Conservation (phyloP, 2,113 vertebrate species). For the Oxyura jamaicensis region DNA sequence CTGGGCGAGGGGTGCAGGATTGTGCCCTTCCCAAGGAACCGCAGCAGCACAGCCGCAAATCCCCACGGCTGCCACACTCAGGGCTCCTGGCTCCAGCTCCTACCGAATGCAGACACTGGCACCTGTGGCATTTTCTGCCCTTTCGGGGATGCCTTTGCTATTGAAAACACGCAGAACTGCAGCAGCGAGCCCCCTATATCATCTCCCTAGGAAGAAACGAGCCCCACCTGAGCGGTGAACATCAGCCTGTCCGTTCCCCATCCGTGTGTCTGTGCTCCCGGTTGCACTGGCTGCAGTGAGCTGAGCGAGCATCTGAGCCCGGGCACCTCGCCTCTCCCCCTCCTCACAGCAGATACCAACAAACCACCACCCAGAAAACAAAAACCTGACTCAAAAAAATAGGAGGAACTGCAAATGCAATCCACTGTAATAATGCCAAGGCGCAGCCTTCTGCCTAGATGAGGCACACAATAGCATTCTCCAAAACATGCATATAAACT, state of each 20-base stretch:
- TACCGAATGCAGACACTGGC: neutral
- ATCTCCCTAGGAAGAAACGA: neutral
- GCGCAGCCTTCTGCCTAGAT: neutral
- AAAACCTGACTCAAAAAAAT: neutral
- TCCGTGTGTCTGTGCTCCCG: neutral
- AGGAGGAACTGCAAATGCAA: slow-evolving; percentile 3
- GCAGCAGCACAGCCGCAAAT: neutral
- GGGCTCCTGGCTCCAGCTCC: neutral
- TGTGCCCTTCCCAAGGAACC: neutral
- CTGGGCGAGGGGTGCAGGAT: neutral
- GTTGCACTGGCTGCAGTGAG: neutral
- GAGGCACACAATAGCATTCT: neutral
- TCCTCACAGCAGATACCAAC: neutral
- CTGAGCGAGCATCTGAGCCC: fast-evolving
- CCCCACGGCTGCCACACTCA: fast-evolving
- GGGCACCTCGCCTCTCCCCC: fast-evolving
- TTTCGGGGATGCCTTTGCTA: neutral
- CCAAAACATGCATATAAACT: neutral
- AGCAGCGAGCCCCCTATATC: neutral
- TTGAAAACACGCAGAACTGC: neutral
- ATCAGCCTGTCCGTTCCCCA: neutral
- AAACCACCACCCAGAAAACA: neutral
- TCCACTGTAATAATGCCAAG: neutral
- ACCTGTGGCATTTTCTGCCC: neutral
- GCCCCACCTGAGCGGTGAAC: neutral